Base-by-base conservation (phyloP, 1,140 invertebrate species). In the Drosophila athabasca region DNA sequence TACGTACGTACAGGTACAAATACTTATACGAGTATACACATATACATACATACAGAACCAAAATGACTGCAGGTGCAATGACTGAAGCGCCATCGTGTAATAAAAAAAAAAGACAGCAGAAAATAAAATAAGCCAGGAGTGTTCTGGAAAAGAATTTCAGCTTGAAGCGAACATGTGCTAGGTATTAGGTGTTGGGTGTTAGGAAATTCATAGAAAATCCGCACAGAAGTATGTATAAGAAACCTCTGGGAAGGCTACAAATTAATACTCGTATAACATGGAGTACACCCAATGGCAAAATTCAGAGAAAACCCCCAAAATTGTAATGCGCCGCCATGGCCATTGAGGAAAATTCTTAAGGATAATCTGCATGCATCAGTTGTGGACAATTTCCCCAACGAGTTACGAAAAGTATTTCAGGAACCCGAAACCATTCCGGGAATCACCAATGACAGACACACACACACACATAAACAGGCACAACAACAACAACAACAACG, bases 61-160 rank as follows among this genome's bases (percentile, higher is more conserved):
- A 87, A 83, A 87, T 83, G 83, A 87, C 83, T 87, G 83, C 84
- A 87, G 79, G 76, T 87, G 71, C 79, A 79, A 70, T 88, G 82
- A 85, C 69, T 78, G 62, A 78, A 76, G 79, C 73, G 79, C 79
- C 74, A 66, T 55, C 61, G 78, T 70, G 61, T 71, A 83, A 88
- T 87, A 87, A 87, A 88, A 84, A 69, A 62, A 62, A 54, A 44
- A 9, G 6, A 41, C 43, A 41, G 5, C 48, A 58, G 52, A 39
- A 75, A 69, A 62, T 61, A 49, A 64, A 73, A 60, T 72, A 58
- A 68, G 54, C 55, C 22, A 61, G 49, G 26, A 22, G 22, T 55
- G 66, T 72, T 80, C 67, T 55, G 31, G 45, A 19, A 58, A 31
- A 35, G 67, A 55, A 59, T 76, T 81, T 73, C 78, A 22, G 17